Percentiles rank a stretch among this genome's conserved stretches.
Evolutionary conservation across 1,140 invertebrate species (phyloP).

Genomic region (Bombus breviceps): DNA sequence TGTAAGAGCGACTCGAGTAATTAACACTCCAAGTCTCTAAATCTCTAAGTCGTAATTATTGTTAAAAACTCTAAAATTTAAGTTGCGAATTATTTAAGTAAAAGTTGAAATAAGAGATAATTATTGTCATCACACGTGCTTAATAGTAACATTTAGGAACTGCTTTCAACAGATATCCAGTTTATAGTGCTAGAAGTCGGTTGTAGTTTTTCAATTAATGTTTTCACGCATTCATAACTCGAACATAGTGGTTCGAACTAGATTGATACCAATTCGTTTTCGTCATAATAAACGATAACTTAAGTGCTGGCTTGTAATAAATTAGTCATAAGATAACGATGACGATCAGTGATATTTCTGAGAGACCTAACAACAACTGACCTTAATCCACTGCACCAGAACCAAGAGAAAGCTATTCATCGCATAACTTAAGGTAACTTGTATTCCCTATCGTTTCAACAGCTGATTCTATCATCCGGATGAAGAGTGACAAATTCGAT

Average conservation of each 20-base stretch:
- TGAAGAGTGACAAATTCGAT: too few relatives aligned
- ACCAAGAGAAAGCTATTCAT: conserved; percentile 10
- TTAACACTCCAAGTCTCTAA: too few relatives aligned
- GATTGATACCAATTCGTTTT: too few relatives aligned
- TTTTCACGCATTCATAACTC: not conserved
- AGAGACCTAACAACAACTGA: not conserved
- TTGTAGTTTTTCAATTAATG: not conserved
- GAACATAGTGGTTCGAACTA: not conserved
- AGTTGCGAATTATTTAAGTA: not conserved
- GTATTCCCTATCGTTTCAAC: not conserved
- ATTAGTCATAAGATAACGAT: not conserved
- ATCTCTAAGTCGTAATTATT: too few relatives aligned
- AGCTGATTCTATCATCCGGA: not conserved
- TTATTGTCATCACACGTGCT: not conserved
- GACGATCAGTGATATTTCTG: not conserved
- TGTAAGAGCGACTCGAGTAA: too few relatives aligned
- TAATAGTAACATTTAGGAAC: not conserved
- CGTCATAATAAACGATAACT: too few relatives aligned
- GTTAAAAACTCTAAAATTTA: not conserved
- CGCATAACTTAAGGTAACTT: not conserved
- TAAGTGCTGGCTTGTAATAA: too few relatives aligned
- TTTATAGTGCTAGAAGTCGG: not conserved
- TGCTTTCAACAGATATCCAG: not conserved
- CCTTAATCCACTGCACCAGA: conserved; percentile 16
- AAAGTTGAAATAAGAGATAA: not conserved